Evolutionary conservation across 2,113 vertebrate species (phyloP).

Genomic region (Pampusana beccarii): DNA sequence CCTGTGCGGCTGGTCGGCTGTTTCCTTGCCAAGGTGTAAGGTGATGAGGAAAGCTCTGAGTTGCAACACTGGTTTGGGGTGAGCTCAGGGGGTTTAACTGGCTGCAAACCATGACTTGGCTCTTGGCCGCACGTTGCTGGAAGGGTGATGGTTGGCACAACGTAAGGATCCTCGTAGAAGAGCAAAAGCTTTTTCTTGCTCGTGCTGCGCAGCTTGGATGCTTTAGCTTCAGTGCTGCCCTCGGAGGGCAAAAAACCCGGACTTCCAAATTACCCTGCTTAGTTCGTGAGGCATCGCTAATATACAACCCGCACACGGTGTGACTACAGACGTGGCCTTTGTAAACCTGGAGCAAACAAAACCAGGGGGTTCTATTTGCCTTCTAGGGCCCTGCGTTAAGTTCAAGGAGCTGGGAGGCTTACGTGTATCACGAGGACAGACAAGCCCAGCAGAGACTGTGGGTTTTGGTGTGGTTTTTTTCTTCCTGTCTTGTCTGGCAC

Average conservation of each 20-base stretch:
- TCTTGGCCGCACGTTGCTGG: fast-evolving
- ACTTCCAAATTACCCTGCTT: not conserved
- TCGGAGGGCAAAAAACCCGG: not conserved
- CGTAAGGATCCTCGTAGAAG: fast-evolving
- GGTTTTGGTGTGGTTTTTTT: not conserved
- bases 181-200: not conserved
- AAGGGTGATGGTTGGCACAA: not conserved
- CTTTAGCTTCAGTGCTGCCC: fast-evolving
- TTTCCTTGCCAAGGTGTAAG: not conserved
- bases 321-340: not conserved
- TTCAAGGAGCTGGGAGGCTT: not conserved
- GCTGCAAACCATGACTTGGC: fast-evolving
- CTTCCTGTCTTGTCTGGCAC: not conserved
- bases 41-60: not conserved
- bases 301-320: not conserved
- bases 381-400: not conserved
- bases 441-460: not conserved
- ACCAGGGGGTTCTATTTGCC: not conserved
- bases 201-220: not conserved
- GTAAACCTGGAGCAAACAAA: not conserved
- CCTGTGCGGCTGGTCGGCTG: fast-evolving
- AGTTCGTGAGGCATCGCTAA: fast-evolving
- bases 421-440: not conserved
- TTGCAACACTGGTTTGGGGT: fast-evolving
- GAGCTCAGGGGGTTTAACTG: not conserved